Evolutionary conservation across 1,140 invertebrate genomes (phyloP).

Genomic region (Hypothenemus hampei): DNA sequence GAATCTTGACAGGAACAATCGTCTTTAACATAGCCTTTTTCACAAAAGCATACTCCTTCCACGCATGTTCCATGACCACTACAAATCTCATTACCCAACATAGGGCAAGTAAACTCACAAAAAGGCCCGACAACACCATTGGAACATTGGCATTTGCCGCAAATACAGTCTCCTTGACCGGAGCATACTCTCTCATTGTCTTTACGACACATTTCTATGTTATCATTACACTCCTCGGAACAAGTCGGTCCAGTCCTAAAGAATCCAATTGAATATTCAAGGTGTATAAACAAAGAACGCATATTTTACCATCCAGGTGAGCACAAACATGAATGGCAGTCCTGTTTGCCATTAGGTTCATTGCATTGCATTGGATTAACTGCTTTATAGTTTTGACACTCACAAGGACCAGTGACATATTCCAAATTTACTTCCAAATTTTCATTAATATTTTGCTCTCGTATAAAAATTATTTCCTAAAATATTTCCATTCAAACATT

Average conservation of each 20-base stretch:
- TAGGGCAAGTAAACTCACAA: no score
- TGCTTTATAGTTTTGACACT: conserved; percentile 39
- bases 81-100: conserved; percentile 34
- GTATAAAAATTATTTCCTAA: conserved; percentile 45
- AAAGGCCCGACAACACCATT: no score
- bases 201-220: conserved; percentile 22
- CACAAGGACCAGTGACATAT: conserved; percentile 46
- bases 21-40: conserved; percentile 23
- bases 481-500: conserved; percentile 39
- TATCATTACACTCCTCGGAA: conserved; percentile 28
- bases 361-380: conserved; percentile 23
- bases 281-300: not conserved
- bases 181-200: conserved; percentile 18
- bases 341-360: conserved; percentile 50
- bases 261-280: conserved; percentile 9
- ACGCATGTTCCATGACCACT: conserved; percentile 35
- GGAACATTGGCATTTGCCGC: no score
- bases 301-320: conserved; percentile 51
- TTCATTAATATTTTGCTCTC: conserved; percentile 51
- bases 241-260: conserved; percentile 34
- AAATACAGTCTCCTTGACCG: no score
- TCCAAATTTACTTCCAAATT: conserved; percentile 47
- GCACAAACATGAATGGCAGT: conserved; percentile 56
- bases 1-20: conserved; percentile 34
- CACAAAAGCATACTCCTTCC: conserved; percentile 32